phyloP scores from a whole-genome alignment of 2,888 invertebrate species.

The Caenorhabditis afra region DNA sequence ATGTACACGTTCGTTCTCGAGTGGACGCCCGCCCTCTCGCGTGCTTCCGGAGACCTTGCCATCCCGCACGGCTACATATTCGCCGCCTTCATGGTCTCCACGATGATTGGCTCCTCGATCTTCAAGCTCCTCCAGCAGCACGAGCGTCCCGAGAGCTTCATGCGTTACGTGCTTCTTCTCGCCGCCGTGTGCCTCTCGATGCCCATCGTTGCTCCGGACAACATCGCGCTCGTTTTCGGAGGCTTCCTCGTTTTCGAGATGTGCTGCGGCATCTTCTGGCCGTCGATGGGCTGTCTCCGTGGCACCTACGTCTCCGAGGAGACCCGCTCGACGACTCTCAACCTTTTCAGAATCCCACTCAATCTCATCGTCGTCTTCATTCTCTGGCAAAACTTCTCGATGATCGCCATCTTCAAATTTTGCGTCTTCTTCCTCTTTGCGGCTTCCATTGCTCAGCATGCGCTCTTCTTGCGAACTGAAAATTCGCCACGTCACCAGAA shows the following conservation, averaged over 20 bases:
- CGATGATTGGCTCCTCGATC: conserved; percentile 83
- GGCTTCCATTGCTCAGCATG: conserved; percentile 73
- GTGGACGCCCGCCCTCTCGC: conserved; percentile 83
- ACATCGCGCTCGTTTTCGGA: conserved; percentile 79
- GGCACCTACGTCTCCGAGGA: conserved; percentile 82
- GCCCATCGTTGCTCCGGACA: conserved; percentile 81
- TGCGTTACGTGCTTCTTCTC: conserved; percentile 81
- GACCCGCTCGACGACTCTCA: conserved; percentile 83
- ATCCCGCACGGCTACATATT: conserved; percentile 83
- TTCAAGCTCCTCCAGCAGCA: conserved; percentile 80
- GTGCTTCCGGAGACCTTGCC: conserved; percentile 66
- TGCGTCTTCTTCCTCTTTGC: conserved; percentile 82
- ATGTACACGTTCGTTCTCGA: conserved; percentile 84
- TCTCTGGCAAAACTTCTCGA: conserved; percentile 81
- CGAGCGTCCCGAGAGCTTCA: conserved; percentile 81
- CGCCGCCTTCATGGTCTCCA: conserved; percentile 83
- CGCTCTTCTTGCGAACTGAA: conserved; percentile 68
- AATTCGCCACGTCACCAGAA: conserved; percentile 40
- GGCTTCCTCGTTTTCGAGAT: conserved; percentile 83
- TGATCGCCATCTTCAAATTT: conserved; percentile 82
- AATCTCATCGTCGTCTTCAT: conserved; percentile 83
- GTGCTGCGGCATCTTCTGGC: conserved; percentile 83
- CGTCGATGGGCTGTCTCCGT: conserved; percentile 82
- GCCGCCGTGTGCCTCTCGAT: conserved; percentile 81
- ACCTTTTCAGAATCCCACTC: conserved; percentile 83